Evolutionary conservation across 2,113 vertebrate genomes (phyloP).

Genomic region (Castor canadensis): DNA sequence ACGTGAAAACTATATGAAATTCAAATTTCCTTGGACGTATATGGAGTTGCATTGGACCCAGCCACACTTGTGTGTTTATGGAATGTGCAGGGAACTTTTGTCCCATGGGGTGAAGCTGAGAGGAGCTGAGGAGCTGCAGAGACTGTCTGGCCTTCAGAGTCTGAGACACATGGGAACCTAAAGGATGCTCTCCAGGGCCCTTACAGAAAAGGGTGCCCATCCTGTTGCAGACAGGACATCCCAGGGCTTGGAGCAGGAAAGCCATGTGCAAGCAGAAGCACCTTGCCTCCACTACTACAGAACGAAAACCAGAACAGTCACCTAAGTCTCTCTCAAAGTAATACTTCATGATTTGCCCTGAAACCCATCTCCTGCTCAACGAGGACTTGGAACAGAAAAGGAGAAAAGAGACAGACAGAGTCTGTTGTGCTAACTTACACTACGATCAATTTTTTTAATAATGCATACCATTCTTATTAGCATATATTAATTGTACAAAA

Average conservation of each 20-base stretch:
- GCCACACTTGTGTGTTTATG: rapidly evolving
- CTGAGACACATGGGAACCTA: rapidly evolving
- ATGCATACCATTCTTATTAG: too few species aligned
- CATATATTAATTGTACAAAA: too few species aligned
- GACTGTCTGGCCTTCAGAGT: rapidly evolving
- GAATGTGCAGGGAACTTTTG: too few species aligned
- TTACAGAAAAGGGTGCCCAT: neutral
- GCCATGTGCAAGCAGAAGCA: too few species aligned
- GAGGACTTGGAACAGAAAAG: too few species aligned
- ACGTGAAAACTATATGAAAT: neutral
- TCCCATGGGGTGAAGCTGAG: too few species aligned
- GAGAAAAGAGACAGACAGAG: too few species aligned
- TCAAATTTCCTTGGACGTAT: neutral
- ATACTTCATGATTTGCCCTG: neutral
- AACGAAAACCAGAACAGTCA: too few species aligned
- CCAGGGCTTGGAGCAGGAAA: neutral
- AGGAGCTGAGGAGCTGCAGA: neutral
- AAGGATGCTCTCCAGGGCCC: rapidly evolving
- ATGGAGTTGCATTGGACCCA: rapidly evolving
- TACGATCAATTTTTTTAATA: too few species aligned
- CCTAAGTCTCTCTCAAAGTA: too few species aligned
- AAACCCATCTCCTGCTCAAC: neutral
- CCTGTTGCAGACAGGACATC: rapidly evolving
- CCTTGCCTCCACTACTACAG: too few species aligned
- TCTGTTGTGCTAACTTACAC: neutral